phyloP scores from a whole-genome alignment of 64 coral and sea anemone species.

The Stichodactyla mertensii region DNA sequence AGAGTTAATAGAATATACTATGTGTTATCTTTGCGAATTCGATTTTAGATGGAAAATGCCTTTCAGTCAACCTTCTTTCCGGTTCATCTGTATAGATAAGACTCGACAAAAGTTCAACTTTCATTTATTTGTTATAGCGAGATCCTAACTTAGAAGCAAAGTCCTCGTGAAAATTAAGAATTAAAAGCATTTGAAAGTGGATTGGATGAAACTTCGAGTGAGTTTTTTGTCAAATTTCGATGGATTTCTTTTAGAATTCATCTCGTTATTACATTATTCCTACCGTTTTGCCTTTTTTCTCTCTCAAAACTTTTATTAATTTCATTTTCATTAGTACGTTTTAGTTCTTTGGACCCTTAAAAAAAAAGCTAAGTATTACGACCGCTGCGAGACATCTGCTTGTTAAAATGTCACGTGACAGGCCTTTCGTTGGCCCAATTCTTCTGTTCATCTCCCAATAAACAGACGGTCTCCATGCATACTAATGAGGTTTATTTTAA shows the following conservation, averaged over 20 bases:
- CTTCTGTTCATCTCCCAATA: conserved; percentile 27
- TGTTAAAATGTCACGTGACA: conserved; percentile 39
- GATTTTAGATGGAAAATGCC: conserved; percentile 17
- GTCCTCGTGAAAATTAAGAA: neutral
- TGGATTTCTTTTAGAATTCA: neutral
- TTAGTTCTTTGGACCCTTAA: conserved; percentile 1
- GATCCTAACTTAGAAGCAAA: conserved; percentile 28
- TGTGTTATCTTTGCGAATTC: neutral
- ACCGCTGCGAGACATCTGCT: conserved; percentile 46
- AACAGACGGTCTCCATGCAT: conserved; percentile 40
- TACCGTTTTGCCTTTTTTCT: conserved; percentile 2
- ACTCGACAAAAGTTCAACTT: conserved; percentile 25
- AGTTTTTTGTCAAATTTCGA: neutral
- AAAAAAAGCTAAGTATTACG: conserved; percentile 10
- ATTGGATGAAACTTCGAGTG: conserved; percentile 10
- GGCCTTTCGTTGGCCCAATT: conserved; percentile 26
- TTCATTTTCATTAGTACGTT: conserved; percentile 11
- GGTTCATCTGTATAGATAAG: conserved; percentile 17
- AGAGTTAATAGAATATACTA: conserved; percentile 2
- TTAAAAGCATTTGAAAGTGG: conserved; percentile 9
- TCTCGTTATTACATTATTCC: neutral
- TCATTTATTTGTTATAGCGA: conserved; percentile 21
- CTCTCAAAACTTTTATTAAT: neutral
- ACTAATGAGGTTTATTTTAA: conserved; percentile 71
- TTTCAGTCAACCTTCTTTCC: conserved; percentile 18